A percentile compares a stretch with the other conserved stretches of the same genome.
These are phyloP conservation scores for Hoplias malabaricus DNA, from an alignment of 2,113 vertebrate species.

Conservation along the genomic window DNA sequence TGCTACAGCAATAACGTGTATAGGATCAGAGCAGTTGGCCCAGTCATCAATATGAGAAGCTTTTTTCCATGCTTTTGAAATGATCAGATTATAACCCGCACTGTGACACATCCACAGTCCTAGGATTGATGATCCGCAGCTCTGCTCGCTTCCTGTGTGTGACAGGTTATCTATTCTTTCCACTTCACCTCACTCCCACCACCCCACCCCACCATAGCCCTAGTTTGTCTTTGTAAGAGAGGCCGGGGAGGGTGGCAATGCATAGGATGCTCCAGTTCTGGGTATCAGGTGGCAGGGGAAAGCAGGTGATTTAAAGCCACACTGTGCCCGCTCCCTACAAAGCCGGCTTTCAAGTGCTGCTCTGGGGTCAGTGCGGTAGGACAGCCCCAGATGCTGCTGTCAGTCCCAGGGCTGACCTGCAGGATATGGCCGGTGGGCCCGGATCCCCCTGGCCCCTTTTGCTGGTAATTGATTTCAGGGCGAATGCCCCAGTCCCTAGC, in stretches of 20 bases:
- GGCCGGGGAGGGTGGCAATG: conserved; percentile 23
- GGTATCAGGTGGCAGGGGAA: conserved; percentile 68
- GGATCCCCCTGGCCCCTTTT: conserved; percentile 60
- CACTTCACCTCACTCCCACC: conserved; percentile 22
- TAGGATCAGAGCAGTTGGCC: neutral
- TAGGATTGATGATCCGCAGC: conserved; percentile 56
- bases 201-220: conserved; percentile 8
- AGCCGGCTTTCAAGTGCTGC: conserved; percentile 81
- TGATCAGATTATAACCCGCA: conserved; percentile 14
- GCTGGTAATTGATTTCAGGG: conserved; percentile 88
- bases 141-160: conserved; percentile 69
- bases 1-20: neutral
- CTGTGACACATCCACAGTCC: conserved; percentile 41
- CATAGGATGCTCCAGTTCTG: conserved; percentile 48
- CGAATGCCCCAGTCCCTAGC: conserved; percentile 59
- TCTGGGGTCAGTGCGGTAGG: conserved; percentile 74
- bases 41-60: neutral
- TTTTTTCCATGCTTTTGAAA: conserved; percentile 16
- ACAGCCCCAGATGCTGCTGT: conserved; percentile 86
- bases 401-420: conserved; percentile 73
- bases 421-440: conserved; percentile 74
- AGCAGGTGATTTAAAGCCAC: conserved; percentile 79
- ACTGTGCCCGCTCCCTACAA: conserved; percentile 72
- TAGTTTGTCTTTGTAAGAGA: neutral
- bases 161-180: conserved; percentile 71